Conservation (phyloP, 2,797 vertebrate species). For the Uromys caudimaculatus region DNA sequence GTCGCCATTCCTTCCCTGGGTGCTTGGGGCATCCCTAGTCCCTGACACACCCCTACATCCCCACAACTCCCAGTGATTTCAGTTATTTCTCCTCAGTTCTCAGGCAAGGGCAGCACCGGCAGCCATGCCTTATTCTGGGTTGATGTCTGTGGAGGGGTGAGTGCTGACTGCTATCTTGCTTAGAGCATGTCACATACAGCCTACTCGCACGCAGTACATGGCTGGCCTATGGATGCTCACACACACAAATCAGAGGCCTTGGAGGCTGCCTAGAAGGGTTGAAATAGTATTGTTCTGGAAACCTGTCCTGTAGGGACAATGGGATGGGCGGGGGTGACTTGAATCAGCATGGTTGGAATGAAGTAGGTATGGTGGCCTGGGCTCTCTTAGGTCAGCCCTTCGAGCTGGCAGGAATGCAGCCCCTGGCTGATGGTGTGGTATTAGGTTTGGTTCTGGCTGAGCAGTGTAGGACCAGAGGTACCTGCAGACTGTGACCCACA, state of each 20-base stretch:
- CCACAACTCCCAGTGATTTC: background rate
- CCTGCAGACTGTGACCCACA: background rate
- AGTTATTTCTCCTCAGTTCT: background rate
- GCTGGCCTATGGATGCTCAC: background rate
- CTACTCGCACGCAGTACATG: background rate
- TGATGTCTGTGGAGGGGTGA: background rate
- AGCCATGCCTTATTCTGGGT: background rate
- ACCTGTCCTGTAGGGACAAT: background rate
- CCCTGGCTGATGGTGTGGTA: background rate
- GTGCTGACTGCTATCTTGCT: background rate
- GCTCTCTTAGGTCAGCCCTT: too few relatives aligned
- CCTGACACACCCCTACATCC: background rate
- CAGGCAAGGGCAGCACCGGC: background rate
- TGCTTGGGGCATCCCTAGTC: background rate
- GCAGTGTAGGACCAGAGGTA: background rate
- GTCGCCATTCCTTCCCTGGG: background rate
- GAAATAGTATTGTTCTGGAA: background rate
- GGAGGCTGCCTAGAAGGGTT: background rate
- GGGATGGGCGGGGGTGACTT: background rate
- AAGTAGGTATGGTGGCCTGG: background rate
- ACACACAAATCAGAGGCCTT: background rate
- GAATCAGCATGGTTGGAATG: background rate
- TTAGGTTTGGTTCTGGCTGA: background rate
- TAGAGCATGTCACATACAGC: background rate
- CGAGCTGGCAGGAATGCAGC: too few relatives aligned